A percentile compares a stretch with the other conserved stretches of the same genome.
Evolutionary conservation across 35 echinoderm and acorn worm species (phyloP).

Genomic region (Hemicentrotus pulcherrimus): DNA sequence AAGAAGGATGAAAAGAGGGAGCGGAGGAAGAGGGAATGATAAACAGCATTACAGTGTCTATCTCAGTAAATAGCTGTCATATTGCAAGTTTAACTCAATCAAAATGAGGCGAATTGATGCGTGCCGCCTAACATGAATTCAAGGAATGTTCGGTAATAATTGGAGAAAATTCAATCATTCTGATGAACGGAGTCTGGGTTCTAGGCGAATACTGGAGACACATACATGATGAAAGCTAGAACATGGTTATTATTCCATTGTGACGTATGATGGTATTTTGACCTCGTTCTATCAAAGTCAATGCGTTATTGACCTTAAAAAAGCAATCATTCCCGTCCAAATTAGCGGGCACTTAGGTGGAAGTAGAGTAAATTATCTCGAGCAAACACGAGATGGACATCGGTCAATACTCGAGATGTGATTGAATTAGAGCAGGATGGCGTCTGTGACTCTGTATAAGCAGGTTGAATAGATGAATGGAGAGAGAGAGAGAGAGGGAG

Average conservation of each 20-base stretch:
- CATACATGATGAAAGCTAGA: neutral
- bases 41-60: too few relatives aligned
- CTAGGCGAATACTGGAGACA: neutral
- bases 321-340: constrained; percentile 39
- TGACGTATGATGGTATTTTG: constrained; percentile 23
- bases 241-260: neutral
- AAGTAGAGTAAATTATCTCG: constrained; percentile 8
- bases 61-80: too few relatives aligned
- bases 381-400: neutral
- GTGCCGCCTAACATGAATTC: neutral
- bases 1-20: too few relatives aligned
- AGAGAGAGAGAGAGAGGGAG: neutral
- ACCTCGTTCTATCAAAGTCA: neutral
- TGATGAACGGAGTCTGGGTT: neutral
- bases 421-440: constrained; percentile 22
- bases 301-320: constrained; percentile 30
- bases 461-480: neutral
- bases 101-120: neutral
- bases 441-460: constrained; percentile 3
- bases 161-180: neutral
- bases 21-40: too few relatives aligned
- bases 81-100: neutral
- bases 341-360: neutral
- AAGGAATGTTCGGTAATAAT: neutral
- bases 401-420: constrained; percentile 40